phyloP scores from a whole-genome alignment of 1,140 invertebrate genomes.

The Cryptotermes secundus region DNA sequence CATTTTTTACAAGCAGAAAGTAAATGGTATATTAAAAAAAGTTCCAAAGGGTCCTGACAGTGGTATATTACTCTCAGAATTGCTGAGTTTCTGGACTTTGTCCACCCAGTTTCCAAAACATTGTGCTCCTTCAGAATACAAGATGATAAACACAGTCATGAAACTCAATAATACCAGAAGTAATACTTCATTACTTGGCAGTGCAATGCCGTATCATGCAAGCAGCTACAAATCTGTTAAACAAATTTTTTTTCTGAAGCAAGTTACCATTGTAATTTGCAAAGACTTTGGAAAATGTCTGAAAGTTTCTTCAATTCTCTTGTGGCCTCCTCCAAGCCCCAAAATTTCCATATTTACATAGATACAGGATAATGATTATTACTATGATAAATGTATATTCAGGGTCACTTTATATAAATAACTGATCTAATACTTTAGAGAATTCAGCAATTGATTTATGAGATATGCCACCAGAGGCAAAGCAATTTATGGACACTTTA shows the following conservation, averaged over 20 bases:
- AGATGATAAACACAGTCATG: too few relatives aligned
- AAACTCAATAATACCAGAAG: too few relatives aligned
- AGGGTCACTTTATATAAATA: neutral
- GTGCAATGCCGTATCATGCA: neutral
- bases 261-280: neutral
- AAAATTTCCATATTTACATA: neutral
- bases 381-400: neutral
- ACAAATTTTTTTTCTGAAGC: neutral
- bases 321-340: neutral
- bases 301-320: neutral
- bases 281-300: neutral
- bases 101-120: too few relatives aligned
- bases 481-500: conserved; percentile 2
- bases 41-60: too few relatives aligned
- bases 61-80: too few relatives aligned
- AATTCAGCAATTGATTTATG: neutral
- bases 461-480: neutral
- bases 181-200: neutral
- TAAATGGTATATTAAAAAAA: neutral
- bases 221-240: neutral
- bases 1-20: neutral
- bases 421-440: neutral
- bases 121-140: too few relatives aligned
- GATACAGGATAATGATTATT: neutral
- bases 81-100: too few relatives aligned